Evolutionary conservation across 37 sponge, comb jelly and placozoan species (phyloP), one percentile per base, ranked within the genome.

Genomic region (Oscarella lobularis): DNA sequence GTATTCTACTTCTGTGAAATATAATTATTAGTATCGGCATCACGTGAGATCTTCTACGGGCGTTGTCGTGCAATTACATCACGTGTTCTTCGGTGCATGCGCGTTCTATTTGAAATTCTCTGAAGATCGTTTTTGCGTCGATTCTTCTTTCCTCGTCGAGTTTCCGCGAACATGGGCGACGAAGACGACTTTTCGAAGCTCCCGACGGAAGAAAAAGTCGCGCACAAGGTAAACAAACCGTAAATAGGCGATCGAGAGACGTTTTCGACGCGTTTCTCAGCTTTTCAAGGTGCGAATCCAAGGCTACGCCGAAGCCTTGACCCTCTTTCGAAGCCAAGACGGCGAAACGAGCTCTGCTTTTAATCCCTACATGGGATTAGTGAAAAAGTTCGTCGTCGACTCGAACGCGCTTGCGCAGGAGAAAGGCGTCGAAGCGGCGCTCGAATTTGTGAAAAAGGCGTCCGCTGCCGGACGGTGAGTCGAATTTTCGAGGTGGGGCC

Each of bases 381-480:
- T 96, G 3, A 88, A 92, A 77, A 89, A 87, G 70, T 96, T 89
- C 76, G 87, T 89, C 3, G 72, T 79, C 39, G 97, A 96, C 72
- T 78, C 81, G 60, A 96, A 96, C 39, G 92, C 89, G 30, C 66
- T 87, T 35, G 89, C 93, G 3, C 93, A 92, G 68, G 97, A 96
- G 86, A 96, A 92, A 66, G 97, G 83, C 2, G 73, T 92, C 33
- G 97, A 89, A 41, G 93, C 90, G 6, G 79, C 90, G 9, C 75
- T 92, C 34, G 83, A 85, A 33, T 92, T 96, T 71, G 76, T 87
- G 5, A 87, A 85, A 60, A 71, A 69, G 76, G 93, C 97, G 3
- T 81, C 85, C 6, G 65, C 40, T 2, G 79, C 80, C 72, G 87
- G 20, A 41, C 31, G 9, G 38, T 20, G 36, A 65, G 36, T 33